Evolutionary conservation across 2,113 vertebrate species (phyloP), one percentile per base, ranked within the genome.

Genomic region (Dicrurus megarhynchus): DNA sequence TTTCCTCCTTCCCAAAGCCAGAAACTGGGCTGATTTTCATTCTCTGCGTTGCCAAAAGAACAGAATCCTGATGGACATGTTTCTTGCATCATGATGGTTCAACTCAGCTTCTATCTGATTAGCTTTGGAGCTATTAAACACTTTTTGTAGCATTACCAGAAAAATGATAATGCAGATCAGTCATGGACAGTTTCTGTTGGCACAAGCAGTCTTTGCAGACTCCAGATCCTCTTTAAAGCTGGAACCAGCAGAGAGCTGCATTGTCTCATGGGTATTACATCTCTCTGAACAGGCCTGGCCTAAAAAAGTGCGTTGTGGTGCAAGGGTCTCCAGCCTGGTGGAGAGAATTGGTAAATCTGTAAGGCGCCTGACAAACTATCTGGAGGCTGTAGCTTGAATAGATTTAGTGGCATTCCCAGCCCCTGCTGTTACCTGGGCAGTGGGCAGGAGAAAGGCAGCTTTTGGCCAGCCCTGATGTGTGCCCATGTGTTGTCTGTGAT

Each of bases 141-240:
- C 32, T 88, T 83, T 75, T 68, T 84, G 73, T 78, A 90, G 60
- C 73, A 89, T 89, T 92, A 92, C 65, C 76, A 92, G 37, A 44
- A 71, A 89, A 92, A 95, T 69, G 61, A 78, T 87, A 76, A 74
- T 86, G 73, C 49, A 87, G 91, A 81, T 90, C 68, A 89, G 82
- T 87, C 76, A 59, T 71, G 94, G 64, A 27, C 55, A 63, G 59
- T 90, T 93, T 74, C 92, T 88, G 75, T 59, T 93, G 95, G 52
- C 71, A 52, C 50, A 50, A 28, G 17, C 63, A 74, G 50, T 18
- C 82, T 89, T 85, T 89, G 67, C 67, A 91, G 71, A 19, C 44
- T 77, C 13, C 75, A 63, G 59, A 65, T 59, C 82, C 41, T 4
- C 68, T 74, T 74, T 74, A 89, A 79, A 91, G 55, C 8, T 50